Evolutionary conservation across 2,888 invertebrate species (phyloP).

Genomic region (Harmothoe impar): DNA sequence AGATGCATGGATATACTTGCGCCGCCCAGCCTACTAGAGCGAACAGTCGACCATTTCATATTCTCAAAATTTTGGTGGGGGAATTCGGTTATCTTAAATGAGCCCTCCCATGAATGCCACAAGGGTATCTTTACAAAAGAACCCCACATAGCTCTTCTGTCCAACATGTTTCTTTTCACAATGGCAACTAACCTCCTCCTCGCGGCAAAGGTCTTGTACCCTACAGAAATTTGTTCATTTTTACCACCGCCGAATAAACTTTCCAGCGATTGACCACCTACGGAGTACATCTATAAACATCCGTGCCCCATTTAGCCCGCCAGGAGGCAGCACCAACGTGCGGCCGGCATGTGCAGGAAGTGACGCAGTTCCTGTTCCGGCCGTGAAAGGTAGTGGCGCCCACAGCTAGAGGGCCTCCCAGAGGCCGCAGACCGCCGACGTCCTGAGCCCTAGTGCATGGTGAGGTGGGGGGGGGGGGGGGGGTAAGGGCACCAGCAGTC

Average conservation of each 20-base stretch:
- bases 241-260: not conserved
- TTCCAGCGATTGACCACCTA: constrained; percentile 1
- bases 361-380: constrained; percentile 13
- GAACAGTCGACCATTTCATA: not conserved
- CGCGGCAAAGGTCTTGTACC: too few species aligned
- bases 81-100: too few species aligned
- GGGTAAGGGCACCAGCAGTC: not conserved
- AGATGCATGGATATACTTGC: not conserved
- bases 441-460: too few species aligned
- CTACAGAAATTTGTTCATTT: not conserved
- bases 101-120: too few species aligned
- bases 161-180: too few species aligned
- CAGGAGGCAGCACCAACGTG: not conserved
- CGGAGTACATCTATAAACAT: constrained; percentile 33
- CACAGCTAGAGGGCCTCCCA: too few species aligned
- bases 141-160: too few species aligned
- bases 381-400: not conserved
- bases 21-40: not conserved
- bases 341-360: not conserved
- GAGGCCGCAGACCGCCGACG: too few species aligned
- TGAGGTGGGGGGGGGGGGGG: not conserved
- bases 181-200: too few species aligned
- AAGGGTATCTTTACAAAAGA: too few species aligned
- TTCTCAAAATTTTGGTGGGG: not conserved
- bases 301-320: not conserved